Evolutionary conservation across 2,888 invertebrate genomes (phyloP).

Genomic region (Morinoia aosen): DNA sequence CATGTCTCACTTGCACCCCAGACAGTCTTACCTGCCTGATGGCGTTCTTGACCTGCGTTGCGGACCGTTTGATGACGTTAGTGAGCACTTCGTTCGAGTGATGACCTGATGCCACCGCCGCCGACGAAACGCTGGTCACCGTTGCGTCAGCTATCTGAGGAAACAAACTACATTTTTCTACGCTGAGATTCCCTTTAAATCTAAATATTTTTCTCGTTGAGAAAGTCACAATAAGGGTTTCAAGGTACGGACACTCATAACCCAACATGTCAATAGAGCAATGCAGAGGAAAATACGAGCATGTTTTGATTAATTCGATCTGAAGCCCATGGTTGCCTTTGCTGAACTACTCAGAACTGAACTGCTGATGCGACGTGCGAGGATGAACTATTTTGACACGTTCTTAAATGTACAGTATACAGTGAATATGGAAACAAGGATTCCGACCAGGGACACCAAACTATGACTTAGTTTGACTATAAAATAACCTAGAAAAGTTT

Average conservation of each 20-base stretch:
- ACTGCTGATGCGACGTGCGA: too few relatives aligned
- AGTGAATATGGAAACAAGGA: too few relatives aligned
- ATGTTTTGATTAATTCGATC: background rate
- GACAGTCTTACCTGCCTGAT: slow-evolving; percentile 54
- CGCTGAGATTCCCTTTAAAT: background rate
- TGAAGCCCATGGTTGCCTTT: background rate
- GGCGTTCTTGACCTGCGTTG: background rate
- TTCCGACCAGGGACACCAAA: too few relatives aligned
- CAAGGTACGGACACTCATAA: background rate
- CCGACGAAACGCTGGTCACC: slow-evolving; percentile 61
- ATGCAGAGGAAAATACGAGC: background rate
- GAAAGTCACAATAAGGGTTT: background rate
- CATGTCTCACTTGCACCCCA: too few relatives aligned
- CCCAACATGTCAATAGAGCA: background rate
- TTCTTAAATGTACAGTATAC: too few relatives aligned
- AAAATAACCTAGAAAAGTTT: too few relatives aligned
- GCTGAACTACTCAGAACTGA: background rate
- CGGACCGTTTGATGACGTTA: slow-evolving; percentile 7
- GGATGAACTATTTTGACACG: too few relatives aligned
- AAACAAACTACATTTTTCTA: background rate
- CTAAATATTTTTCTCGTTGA: background rate
- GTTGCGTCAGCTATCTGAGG: slow-evolving; percentile 57
- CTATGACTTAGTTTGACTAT: too few relatives aligned
- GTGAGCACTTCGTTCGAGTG: slow-evolving; percentile 55
- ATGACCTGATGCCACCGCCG: slow-evolving; percentile 62